Conservation (phyloP, 2,797 vertebrate species). For the Alauda arvensis region DNA sequence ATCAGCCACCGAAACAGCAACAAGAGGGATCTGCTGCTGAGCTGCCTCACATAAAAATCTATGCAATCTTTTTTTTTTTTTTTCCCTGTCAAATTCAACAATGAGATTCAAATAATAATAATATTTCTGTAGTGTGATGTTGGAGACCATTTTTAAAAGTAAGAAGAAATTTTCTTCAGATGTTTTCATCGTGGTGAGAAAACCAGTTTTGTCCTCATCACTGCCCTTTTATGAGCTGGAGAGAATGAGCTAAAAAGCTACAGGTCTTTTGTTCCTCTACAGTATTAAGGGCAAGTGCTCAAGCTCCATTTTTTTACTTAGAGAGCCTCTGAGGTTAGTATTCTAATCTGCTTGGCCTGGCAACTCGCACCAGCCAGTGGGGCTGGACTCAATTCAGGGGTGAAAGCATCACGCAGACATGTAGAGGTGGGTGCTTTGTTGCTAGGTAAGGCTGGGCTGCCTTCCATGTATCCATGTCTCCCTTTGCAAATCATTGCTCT, state of each 20-base stretch:
- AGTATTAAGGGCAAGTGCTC: background rate
- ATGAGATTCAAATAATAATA: background rate
- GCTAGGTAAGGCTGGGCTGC: background rate
- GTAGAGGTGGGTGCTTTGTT: background rate
- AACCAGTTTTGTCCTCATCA: background rate
- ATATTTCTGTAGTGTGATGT: background rate
- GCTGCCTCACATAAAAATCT: background rate
- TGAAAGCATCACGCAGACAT: background rate
- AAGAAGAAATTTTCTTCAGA: background rate
- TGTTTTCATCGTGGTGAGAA: background rate
- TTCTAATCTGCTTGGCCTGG: background rate
- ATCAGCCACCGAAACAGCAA: conserved; percentile 14
- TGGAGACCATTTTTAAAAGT: background rate
- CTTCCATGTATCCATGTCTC: accelerated
- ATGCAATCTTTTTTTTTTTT: background rate
- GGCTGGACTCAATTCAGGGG: background rate
- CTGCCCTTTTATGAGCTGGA: background rate
- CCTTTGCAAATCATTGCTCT: background rate
- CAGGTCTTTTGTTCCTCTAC: background rate
- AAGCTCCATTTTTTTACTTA: background rate
- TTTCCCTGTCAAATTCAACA: background rate
- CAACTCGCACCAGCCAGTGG: background rate
- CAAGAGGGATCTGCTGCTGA: background rate
- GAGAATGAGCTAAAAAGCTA: background rate
- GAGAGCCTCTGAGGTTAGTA: background rate